Evolutionary conservation across 2,888 invertebrate species (phyloP), one percentile per base, ranked within the genome.

Genomic region (Papilio demoleus): DNA sequence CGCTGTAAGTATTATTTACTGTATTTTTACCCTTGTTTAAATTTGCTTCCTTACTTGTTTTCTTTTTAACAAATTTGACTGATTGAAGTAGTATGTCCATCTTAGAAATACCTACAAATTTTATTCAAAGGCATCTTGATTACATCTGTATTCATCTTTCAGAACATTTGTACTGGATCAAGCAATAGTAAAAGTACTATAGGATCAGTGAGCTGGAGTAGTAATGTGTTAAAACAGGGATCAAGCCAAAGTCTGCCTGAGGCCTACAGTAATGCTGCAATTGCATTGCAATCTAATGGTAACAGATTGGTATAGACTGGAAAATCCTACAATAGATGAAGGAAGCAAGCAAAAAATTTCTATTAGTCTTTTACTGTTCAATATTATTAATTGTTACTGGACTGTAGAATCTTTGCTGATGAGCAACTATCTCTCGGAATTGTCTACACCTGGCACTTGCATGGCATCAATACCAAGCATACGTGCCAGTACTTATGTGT

Each of bases 141-240:
- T 6, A 24, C 6, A 12, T 24, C 19, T 14, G 65, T 68, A 17
- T 27, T 34, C 40, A 47, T n/a, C 27, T 47, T 67, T 75, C 75
- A 92, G 92, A 89, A 85, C 76, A 84, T 87, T 42, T 75, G 73
- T 24, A 74, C 81, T 56, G 82, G 83, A 53, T 86, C 88, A 59
- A 88, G 85, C 69, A 79, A 86, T 27, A 92, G 92, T 73, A 92
- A 92, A 73, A 87, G 86, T 70, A 91, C 88, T 14, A 79, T 87
- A 70, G 87, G 85, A 2, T 88, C 90, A n/a, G 76, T 73, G 0
- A 87, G 88, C 70, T 90, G 86, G 85, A 83, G 79, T 19, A 84
- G 82, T 70, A 82, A 83, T 72, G 73, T 78, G 6, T 76, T 78
- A 0, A 88, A 87, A 73, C 85, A 80, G 24, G 79, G 79, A 8